Base-by-base conservation (phyloP, 2,797 vertebrate genomes). In the Ispidina lecontei region DNA sequence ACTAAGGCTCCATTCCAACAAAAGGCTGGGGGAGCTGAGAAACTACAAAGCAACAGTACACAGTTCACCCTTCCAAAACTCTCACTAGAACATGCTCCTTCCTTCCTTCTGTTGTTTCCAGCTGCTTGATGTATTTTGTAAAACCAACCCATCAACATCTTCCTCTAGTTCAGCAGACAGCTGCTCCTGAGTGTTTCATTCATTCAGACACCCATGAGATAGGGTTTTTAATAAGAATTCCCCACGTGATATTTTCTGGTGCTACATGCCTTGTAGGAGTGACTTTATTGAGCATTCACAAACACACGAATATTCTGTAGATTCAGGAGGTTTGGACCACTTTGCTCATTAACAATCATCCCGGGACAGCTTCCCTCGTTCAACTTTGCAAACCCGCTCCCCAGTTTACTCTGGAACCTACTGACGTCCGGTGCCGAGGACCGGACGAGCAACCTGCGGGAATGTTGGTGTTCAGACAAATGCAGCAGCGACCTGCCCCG, bases 1-100 rank as follows among this genome's bases (percentile, higher is more conserved):
- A 39, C 37, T 6, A 56, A 28, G 65, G 20, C 22, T 75, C n/a
- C 47, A n/a, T 41, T 67, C 59, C 44, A 65, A 51, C 7, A 37
- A 75, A 37, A 3, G 23, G 11, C 12, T 25, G 5, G 10, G 10
- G 11, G 12, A 23, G 16, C 1, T 0, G 1, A 3, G 20, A 11
- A 11, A 10, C 6, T 29, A 17, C 17, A 26, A 31, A 25, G 31
- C 13, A 35, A 6, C 4, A 52, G 9, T 1, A 0, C 4, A 2
- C 4, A 59, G 51, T 37, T 67, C 41, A 41, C 14, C 60, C 33
- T 92, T 31, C 28, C 37, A 16, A 59, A 84, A 75, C 21, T 29
- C 33, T 59, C 39, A 49, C 17, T 19, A 70, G 29, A 51, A 51
- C 6, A 8, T 2, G 3, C 3, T 70, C 7, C 29, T 68, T 91